Conservation (phyloP, 2,797 vertebrate species). For the Lerista edwardsae region DNA sequence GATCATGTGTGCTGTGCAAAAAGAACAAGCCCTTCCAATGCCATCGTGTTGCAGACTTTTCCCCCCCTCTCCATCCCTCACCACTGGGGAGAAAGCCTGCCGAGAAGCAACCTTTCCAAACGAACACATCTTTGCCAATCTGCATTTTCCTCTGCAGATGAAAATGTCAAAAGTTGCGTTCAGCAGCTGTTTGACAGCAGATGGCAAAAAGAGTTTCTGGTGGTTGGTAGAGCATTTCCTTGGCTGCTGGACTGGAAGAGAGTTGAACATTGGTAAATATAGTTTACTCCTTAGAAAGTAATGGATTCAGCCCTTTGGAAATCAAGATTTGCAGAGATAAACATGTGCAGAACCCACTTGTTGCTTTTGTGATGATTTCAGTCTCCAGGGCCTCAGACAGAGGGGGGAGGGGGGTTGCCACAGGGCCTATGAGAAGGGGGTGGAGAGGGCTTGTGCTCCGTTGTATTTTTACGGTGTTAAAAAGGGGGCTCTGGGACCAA, state of each 20-base stretch:
- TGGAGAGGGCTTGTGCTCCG: too few relatives aligned
- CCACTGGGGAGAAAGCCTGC: slow-evolving; percentile 9
- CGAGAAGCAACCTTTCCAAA: slow-evolving; percentile 44
- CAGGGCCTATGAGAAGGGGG: too few relatives aligned
- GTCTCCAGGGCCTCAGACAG: too few relatives aligned
- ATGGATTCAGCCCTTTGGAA: background rate
- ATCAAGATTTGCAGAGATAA: background rate
- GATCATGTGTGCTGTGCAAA: background rate
- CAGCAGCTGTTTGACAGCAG: slow-evolving; percentile 23
- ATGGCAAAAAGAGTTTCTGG: slow-evolving; percentile 21
- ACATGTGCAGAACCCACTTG: background rate
- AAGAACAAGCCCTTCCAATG: background rate
- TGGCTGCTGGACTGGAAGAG: slow-evolving; percentile 6
- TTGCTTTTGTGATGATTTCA: background rate
- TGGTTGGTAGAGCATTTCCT: background rate
- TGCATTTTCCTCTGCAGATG: background rate
- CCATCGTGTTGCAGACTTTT: fast-evolving
- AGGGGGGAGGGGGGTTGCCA: too few relatives aligned
- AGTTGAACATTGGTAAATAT: slow-evolving; percentile 4
- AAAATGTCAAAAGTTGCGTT: slow-evolving; percentile 57
- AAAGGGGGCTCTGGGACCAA: too few relatives aligned
- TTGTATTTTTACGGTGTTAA: too few relatives aligned
- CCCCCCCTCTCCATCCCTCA: background rate
- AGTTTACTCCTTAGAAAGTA: background rate
- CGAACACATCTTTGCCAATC: slow-evolving; percentile 9